Percentiles rank a stretch among this genome's conserved stretches.
phyloP scores from a whole-genome alignment of 2,797 vertebrate species.

The Tadarida brasiliensis region DNA sequence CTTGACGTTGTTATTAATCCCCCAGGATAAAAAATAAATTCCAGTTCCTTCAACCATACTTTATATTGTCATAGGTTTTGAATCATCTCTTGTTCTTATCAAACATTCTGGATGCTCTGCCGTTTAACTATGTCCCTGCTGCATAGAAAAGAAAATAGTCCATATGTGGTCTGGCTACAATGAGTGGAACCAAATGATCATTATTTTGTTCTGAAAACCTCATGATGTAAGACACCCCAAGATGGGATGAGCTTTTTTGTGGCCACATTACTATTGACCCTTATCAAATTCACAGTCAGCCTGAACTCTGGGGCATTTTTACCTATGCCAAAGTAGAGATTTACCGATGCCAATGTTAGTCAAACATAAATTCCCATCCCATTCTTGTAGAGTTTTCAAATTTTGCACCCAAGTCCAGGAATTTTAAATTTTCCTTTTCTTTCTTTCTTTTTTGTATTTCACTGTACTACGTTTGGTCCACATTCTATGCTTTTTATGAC shows the following conservation, averaged over 20 bases:
- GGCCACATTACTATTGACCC: background rate
- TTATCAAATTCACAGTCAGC: background rate
- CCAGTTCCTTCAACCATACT: background rate
- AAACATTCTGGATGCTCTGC: conserved; percentile 30
- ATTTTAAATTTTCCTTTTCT: background rate
- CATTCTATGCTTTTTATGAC: background rate
- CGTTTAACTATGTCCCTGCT: background rate
- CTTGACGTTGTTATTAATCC: background rate
- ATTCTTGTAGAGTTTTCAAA: background rate
- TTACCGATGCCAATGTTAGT: background rate
- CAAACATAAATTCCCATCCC: background rate
- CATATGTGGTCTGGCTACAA: background rate
- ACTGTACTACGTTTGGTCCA: background rate
- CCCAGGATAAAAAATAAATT: conserved; percentile 11
- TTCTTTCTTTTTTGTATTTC: background rate
- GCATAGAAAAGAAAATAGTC: conserved; percentile 41
- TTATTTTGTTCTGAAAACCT: conserved; percentile 53
- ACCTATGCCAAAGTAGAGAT: background rate
- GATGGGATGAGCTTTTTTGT: background rate
- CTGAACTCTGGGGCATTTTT: conserved; percentile 8
- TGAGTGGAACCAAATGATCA: background rate
- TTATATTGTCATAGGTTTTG: background rate
- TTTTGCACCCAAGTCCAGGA: background rate
- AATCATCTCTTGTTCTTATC: conserved; percentile 35
- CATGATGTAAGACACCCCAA: background rate